A percentile compares a stretch with the other conserved stretches of the same genome.
phyloP scores from a whole-genome alignment of 2,797 vertebrate genomes.

The Anisognathus igniventris region DNA sequence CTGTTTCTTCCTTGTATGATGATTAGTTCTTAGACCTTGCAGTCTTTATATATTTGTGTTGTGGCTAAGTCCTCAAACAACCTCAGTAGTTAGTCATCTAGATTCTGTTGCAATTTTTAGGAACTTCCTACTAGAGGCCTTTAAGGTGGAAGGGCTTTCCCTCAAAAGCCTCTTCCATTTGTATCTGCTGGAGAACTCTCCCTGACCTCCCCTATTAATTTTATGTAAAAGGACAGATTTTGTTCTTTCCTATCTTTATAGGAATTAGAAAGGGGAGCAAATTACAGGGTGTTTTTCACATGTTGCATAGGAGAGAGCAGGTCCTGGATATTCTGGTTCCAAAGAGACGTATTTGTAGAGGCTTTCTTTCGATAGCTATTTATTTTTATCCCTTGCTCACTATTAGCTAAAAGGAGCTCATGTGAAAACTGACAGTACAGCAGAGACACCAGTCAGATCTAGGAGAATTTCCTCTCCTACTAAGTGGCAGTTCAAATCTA shows the following conservation, averaged over 20 bases:
- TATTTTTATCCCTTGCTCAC: slow-evolving; percentile 14
- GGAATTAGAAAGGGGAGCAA: neutral
- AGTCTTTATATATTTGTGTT: neutral
- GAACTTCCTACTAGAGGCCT: neutral
- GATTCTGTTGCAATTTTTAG: slow-evolving; percentile 1
- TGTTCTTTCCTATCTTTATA: neutral
- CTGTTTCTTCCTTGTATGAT: neutral
- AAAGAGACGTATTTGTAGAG: neutral
- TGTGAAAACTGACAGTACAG: neutral
- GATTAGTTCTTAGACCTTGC: neutral
- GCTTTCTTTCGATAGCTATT: neutral
- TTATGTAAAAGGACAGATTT: neutral
- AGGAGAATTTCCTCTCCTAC: neutral
- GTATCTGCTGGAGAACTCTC: neutral
- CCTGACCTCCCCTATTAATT: neutral
- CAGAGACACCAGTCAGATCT: neutral
- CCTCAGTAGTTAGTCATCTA: neutral
- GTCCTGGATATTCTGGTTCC: neutral
- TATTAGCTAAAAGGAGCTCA: neutral
- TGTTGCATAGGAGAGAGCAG: neutral
- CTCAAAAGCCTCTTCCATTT: neutral
- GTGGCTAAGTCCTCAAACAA: slow-evolving; percentile 12
- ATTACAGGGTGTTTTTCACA: neutral
- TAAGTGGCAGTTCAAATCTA: neutral
- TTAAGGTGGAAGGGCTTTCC: neutral